Evolutionary conservation across 2,113 vertebrate genomes (phyloP).

Genomic region (Prunella himalayana): DNA sequence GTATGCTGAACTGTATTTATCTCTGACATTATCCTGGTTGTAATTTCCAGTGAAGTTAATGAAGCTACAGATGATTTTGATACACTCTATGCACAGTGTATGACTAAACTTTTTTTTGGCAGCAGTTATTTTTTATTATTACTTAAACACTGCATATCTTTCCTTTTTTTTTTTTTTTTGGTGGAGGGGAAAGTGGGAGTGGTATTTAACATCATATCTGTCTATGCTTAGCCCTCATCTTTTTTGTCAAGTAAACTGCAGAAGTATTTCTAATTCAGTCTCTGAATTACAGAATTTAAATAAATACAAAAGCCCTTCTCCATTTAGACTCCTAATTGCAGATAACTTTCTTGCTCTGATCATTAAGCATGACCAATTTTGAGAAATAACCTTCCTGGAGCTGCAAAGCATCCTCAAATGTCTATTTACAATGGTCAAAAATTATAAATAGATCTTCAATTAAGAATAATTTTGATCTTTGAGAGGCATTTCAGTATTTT

Average conservation of each 20-base stretch:
- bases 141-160: neutral
- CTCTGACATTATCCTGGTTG: constrained; percentile 8
- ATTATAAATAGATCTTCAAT: neutral
- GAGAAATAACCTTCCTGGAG: neutral
- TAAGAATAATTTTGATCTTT: neutral
- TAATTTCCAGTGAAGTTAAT: constrained; percentile 20
- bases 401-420: neutral
- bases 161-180: neutral
- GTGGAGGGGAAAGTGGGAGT: neutral
- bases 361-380: neutral
- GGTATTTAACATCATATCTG: neutral
- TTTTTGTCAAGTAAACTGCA: neutral
- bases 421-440: neutral
- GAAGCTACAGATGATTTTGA: constrained; percentile 39
- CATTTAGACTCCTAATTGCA: neutral
- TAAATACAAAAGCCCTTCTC: neutral
- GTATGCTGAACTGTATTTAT: constrained; percentile 7
- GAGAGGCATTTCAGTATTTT: neutral
- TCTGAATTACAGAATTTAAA: constrained; percentile 8
- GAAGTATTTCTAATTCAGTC: constrained; percentile 2
- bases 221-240: neutral
- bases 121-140: neutral
- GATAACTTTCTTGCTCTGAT: constrained; percentile 6
- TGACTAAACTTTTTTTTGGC: constrained; percentile 3
- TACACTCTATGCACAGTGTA: neutral